Evolutionary conservation across 1,140 invertebrate species (phyloP).

Genomic region (Acromyrmex charruanus): DNA sequence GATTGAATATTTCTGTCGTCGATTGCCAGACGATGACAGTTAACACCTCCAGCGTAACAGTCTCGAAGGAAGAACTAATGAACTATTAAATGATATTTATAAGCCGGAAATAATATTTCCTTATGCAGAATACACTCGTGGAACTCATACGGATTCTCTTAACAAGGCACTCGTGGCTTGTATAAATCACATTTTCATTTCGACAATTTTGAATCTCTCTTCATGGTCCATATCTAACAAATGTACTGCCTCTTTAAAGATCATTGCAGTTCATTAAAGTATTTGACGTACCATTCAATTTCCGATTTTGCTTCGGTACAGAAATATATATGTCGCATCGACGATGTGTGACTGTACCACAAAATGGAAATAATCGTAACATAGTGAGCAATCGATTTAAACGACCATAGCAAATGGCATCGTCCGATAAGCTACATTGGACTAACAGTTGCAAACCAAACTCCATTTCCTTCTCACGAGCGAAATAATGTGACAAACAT

Average conservation of each 20-base stretch:
- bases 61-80: too few species aligned
- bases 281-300: not conserved
- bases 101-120: too few species aligned
- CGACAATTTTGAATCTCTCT: slow-evolving; percentile 66
- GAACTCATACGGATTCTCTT: slow-evolving; percentile 40
- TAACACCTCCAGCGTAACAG: too few species aligned
- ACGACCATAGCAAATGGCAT: not conserved
- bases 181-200: slow-evolving; percentile 65
- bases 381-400: not conserved
- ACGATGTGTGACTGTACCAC: not conserved
- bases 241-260: slow-evolving; percentile 49
- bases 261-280: slow-evolving; percentile 48
- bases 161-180: slow-evolving; percentile 74
- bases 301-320: not conserved
- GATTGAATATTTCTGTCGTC: too few species aligned
- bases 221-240: slow-evolving; percentile 45
- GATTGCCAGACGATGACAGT: too few species aligned
- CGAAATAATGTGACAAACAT: not conserved
- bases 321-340: not conserved
- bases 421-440: too few species aligned
- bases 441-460: not conserved
- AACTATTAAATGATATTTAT: too few species aligned
- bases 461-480: not conserved
- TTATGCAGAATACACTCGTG: not conserved
- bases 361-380: slow-evolving; percentile 17